Conservation (phyloP, 2,113 vertebrate species). For the Hippocampus zosterae region DNA sequence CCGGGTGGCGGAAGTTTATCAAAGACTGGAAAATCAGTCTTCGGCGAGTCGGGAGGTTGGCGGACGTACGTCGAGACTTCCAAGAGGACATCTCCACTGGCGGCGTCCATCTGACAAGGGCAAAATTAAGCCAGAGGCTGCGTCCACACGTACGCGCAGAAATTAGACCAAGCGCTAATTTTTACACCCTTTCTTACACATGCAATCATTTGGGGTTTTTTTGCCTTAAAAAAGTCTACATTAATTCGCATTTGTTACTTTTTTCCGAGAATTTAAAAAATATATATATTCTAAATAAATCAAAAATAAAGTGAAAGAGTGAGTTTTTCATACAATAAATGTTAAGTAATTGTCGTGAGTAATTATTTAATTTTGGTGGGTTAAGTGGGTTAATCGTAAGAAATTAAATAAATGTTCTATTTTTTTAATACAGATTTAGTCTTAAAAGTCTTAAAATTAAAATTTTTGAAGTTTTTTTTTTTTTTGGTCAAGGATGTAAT, state of each 20-base stretch:
- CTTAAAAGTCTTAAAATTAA: no score
- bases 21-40: conserved; percentile 12
- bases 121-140: not conserved
- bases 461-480: not conserved
- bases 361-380: no score
- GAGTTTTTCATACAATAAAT: not conserved
- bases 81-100: not conserved
- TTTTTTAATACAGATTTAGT: not conserved
- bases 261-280: not conserved
- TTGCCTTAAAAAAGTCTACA: not conserved
- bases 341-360: not conserved
- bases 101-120: not conserved
- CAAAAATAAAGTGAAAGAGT: no score
- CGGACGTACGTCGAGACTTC: not conserved
- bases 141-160: not conserved
- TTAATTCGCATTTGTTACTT: no score
- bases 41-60: conserved; percentile 50
- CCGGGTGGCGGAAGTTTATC: not conserved
- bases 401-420: not conserved
- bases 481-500: not conserved
- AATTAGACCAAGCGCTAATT: not conserved
- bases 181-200: not conserved
- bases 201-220: not conserved
- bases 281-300: not conserved
- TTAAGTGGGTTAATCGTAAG: no score